Evolutionary conservation across 2,797 vertebrate species (phyloP).

Genomic region (Anas acuta): DNA sequence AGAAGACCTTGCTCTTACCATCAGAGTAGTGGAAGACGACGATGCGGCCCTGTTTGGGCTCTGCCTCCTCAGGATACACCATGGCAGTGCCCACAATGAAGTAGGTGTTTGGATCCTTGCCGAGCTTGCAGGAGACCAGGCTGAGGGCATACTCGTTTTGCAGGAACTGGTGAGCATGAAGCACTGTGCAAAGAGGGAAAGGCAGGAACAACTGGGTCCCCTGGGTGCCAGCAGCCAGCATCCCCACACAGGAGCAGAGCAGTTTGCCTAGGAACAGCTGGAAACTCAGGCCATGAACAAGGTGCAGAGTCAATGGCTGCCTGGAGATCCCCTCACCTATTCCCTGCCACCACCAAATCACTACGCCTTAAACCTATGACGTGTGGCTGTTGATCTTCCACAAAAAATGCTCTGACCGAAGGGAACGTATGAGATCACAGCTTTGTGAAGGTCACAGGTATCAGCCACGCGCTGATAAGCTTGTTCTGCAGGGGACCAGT

Average conservation of each 20-base stretch:
- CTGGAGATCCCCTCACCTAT: not conserved
- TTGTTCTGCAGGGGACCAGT: not conserved
- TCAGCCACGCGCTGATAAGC: accelerated
- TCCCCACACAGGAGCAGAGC: accelerated
- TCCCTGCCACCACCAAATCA: not conserved
- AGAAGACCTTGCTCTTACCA: slow-evolving; percentile 76
- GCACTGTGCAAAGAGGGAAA: slow-evolving; percentile 77
- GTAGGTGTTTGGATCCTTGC: slow-evolving; percentile 94
- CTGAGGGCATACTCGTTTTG: slow-evolving; percentile 96
- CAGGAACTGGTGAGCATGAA: slow-evolving; percentile 97
- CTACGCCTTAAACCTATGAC: accelerated
- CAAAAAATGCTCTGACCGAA: not conserved
- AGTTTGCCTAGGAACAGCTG: not conserved
- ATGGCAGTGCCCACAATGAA: slow-evolving; percentile 98
- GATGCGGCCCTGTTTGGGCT: slow-evolving; percentile 98
- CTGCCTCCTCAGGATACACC: slow-evolving; percentile 98
- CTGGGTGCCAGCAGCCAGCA: not conserved
- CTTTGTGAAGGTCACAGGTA: not conserved
- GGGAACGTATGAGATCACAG: not conserved
- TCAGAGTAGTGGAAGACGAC: slow-evolving; percentile 98
- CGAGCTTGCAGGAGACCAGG: slow-evolving; percentile 96
- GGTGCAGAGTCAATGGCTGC: not conserved
- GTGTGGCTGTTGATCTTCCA: accelerated
- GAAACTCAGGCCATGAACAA: not conserved
- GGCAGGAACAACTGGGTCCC: not conserved